Conservation (phyloP, 2,888 invertebrate genomes). For the Alloscopus bannaensis region DNA sequence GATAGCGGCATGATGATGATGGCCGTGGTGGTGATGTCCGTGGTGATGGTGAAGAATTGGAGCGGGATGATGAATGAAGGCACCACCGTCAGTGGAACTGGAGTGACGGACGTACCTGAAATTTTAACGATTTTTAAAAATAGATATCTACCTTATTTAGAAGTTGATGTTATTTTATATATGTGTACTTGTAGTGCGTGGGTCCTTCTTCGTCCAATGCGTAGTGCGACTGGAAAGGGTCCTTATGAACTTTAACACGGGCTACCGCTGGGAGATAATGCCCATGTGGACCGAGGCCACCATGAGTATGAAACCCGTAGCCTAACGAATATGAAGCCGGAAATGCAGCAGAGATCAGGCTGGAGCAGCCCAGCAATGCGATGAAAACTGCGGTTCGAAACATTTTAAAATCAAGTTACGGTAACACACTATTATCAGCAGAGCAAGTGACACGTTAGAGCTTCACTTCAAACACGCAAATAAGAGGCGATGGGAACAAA, state of each 20-base stretch:
- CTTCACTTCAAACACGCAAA: neutral
- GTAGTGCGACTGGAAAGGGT: constrained; percentile 66
- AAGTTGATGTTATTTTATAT: no score
- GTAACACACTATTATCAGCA: neutral
- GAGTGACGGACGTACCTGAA: constrained; percentile 68
- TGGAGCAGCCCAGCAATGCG: neutral
- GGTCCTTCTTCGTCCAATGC: constrained; percentile 69
- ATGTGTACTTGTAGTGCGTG: constrained; percentile 67
- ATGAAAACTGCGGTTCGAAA: constrained; percentile 9
- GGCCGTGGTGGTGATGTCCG: neutral
- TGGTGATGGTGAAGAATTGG: neutral
- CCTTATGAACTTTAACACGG: constrained; percentile 68
- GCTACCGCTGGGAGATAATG: constrained; percentile 61
- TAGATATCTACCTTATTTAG: no score
- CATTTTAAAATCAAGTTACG: neutral
- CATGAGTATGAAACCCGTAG: constrained; percentile 51
- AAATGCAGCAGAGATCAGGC: constrained; percentile 30
- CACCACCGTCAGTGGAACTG: constrained; percentile 26
- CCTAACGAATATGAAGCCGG: constrained; percentile 24
- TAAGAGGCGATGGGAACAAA: neutral
- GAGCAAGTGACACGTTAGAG: no score
- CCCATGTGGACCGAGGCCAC: constrained; percentile 46
- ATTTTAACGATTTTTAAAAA: no score
- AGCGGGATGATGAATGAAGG: constrained; percentile 9
- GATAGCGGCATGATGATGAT: neutral